phyloP scores from a whole-genome alignment of 1,140 invertebrate species.

The Drosophila serrata region DNA sequence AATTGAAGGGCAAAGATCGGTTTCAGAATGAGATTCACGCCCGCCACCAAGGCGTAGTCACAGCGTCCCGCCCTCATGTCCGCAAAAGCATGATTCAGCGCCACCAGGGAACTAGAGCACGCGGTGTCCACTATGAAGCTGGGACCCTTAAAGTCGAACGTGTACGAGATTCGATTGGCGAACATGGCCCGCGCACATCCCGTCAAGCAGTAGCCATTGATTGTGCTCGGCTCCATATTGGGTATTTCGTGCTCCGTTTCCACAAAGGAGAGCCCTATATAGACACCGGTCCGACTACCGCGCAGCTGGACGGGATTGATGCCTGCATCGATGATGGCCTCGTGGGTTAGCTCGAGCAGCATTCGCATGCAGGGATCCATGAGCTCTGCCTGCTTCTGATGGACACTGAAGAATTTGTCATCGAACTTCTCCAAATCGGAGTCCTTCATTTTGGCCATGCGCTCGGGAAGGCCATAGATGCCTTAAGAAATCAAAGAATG shows the following conservation, averaged over 20 bases:
- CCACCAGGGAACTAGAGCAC: slow-evolving; percentile 96
- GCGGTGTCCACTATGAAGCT: slow-evolving; percentile 98
- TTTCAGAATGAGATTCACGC: slow-evolving; percentile 93
- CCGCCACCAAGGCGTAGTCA: slow-evolving; percentile 97
- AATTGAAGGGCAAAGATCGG: slow-evolving; percentile 96
- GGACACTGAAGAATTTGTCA: slow-evolving; percentile 96
- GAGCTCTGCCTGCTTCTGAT: slow-evolving; percentile 95
- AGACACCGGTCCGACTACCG: slow-evolving; percentile 95
- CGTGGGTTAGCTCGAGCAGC: slow-evolving; percentile 96
- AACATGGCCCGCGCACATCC: slow-evolving; percentile 98
- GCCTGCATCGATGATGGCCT: slow-evolving; percentile 97
- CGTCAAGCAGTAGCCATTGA: slow-evolving; percentile 96
- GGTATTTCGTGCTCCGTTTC: slow-evolving; percentile 93
- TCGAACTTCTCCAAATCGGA: slow-evolving; percentile 96
- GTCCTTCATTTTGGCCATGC: slow-evolving; percentile 96
- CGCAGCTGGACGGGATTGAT: slow-evolving; percentile 92
- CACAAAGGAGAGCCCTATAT: slow-evolving; percentile 94
- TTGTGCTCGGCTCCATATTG: slow-evolving; percentile 90
- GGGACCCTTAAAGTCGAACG: slow-evolving; percentile 96
- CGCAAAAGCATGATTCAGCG: slow-evolving; percentile 93
- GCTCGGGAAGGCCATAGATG: slow-evolving; percentile 92
- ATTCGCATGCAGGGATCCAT: slow-evolving; percentile 98
- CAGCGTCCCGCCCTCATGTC: slow-evolving; percentile 95
- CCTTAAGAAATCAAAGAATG: slow-evolving; percentile 59
- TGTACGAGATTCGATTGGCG: slow-evolving; percentile 97